Percentiles rank a stretch among this genome's conserved stretches.
Evolutionary conservation across 1,140 invertebrate genomes (phyloP).

Genomic region (Araneus ventricosus): DNA sequence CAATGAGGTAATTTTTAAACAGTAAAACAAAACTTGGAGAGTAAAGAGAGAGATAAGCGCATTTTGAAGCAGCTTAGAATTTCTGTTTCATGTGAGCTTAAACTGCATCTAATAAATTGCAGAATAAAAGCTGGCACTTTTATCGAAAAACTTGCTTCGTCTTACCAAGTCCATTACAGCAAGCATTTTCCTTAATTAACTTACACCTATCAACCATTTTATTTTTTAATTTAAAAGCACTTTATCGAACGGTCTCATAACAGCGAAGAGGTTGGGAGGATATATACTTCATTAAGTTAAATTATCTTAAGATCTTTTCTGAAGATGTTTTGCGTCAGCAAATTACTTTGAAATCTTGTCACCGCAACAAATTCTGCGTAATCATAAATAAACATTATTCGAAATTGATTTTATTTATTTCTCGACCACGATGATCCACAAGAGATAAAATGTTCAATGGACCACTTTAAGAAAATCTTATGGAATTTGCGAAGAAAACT

Average conservation of each 20-base stretch:
- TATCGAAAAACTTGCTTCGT: constrained; percentile 1
- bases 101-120: background rate
- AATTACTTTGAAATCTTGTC: constrained; percentile 3
- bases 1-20: too few relatives aligned
- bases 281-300: constrained; percentile 46
- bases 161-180: background rate
- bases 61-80: background rate
- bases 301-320: constrained; percentile 29
- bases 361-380: background rate
- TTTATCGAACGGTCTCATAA: constrained; percentile 3
- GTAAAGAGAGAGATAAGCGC: background rate
- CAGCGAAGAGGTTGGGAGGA: background rate
- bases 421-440: background rate
- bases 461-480: background rate
- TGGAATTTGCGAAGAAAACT: background rate
- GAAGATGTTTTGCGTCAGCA: constrained; percentile 23
- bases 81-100: background rate
- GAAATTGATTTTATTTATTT: background rate
- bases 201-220: constrained; percentile 11
- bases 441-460: background rate
- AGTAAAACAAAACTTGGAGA: too few relatives aligned
- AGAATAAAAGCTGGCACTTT: background rate
- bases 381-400: background rate
- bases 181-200: constrained; percentile 21
- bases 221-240: constrained; percentile 16